Percentiles rank a stretch among this genome's conserved stretches.
Evolutionary conservation across 1,140 invertebrate genomes (phyloP).

Genomic region (Solen grandis): DNA sequence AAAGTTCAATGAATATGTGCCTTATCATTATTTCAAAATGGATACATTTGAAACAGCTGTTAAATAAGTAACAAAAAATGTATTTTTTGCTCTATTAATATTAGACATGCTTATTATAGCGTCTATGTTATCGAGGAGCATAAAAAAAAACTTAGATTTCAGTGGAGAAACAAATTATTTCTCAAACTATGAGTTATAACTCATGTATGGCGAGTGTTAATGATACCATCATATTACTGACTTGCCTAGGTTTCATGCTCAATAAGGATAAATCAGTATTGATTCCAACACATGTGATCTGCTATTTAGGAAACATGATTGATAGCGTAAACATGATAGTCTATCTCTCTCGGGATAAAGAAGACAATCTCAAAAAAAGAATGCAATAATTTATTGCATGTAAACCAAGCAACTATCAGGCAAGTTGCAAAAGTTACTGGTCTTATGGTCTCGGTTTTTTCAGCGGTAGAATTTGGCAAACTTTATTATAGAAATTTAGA

Average conservation of each 20-base stretch:
- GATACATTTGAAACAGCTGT: too few relatives aligned
- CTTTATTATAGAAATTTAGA: slow-evolving; percentile 52
- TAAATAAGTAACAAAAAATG: too few relatives aligned
- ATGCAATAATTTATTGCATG: too few relatives aligned
- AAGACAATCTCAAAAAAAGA: background rate
- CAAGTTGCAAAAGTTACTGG: slow-evolving; percentile 48
- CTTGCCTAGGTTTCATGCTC: slow-evolving; percentile 50
- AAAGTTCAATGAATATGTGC: too few relatives aligned
- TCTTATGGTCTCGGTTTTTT: slow-evolving; percentile 49
- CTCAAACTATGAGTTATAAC: too few relatives aligned
- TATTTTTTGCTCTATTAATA: too few relatives aligned
- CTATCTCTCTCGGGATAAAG: slow-evolving; percentile 12
- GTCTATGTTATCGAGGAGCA: too few relatives aligned
- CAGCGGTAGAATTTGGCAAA: slow-evolving; percentile 51
- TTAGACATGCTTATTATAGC: too few relatives aligned
- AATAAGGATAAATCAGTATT: slow-evolving; percentile 19
- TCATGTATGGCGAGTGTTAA: slow-evolving; percentile 49
- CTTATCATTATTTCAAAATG: too few relatives aligned
- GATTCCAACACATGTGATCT: slow-evolving; percentile 8
- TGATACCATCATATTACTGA: slow-evolving; percentile 31
- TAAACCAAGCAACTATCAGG: slow-evolving; percentile 40
- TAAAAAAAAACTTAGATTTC: too few relatives aligned
- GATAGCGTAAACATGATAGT: slow-evolving; percentile 45
- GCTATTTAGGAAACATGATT: slow-evolving; percentile 13
- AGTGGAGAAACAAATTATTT: too few relatives aligned